Conservation (phyloP, 2,888 invertebrate genomes). For the Mesochorus sp. region DNA sequence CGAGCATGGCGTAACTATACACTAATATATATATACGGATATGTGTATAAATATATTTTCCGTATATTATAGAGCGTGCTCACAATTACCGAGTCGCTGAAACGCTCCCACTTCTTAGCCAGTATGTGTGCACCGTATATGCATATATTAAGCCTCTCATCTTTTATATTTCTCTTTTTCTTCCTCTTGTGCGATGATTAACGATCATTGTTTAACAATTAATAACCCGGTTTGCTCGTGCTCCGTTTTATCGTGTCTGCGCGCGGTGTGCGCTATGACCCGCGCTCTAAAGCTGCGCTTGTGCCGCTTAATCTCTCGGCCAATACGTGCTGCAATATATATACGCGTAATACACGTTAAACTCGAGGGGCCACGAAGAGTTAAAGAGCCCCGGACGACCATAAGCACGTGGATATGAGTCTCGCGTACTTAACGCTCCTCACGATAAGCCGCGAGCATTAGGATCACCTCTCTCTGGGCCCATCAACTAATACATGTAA, state of each 20-base stretch:
- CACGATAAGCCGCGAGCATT: constrained; percentile 48
- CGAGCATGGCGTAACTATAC: constrained; percentile 33
- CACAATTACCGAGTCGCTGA: constrained; percentile 53
- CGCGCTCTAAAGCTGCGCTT: constrained; percentile 12
- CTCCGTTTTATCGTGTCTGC: constrained; percentile 51
- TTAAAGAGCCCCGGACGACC: constrained; percentile 32
- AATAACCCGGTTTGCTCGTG: constrained; percentile 58
- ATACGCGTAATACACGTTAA: constrained; percentile 44
- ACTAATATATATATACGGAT: constrained; percentile 8
- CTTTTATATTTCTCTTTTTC: constrained; percentile 31
- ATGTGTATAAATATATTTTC: background rate
- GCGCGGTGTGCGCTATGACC: constrained; percentile 32
- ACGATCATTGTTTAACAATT: constrained; percentile 68
- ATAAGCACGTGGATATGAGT: constrained; percentile 45
- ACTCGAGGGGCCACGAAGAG: constrained; percentile 38
- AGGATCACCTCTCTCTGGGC: constrained; percentile 30
- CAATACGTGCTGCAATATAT: constrained; percentile 22
- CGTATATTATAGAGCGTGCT: constrained; percentile 37
- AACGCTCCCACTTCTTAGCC: constrained; percentile 5
- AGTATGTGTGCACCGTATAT: background rate
- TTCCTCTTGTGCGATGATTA: constrained; percentile 61
- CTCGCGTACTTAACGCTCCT: constrained; percentile 47
- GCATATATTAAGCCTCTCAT: constrained; percentile 43
- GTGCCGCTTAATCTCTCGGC: constrained; percentile 54
- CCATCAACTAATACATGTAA: constrained; percentile 28